Evolutionary conservation across 2,797 vertebrate genomes (phyloP).

Genomic region (Arremon aurantiirostris): DNA sequence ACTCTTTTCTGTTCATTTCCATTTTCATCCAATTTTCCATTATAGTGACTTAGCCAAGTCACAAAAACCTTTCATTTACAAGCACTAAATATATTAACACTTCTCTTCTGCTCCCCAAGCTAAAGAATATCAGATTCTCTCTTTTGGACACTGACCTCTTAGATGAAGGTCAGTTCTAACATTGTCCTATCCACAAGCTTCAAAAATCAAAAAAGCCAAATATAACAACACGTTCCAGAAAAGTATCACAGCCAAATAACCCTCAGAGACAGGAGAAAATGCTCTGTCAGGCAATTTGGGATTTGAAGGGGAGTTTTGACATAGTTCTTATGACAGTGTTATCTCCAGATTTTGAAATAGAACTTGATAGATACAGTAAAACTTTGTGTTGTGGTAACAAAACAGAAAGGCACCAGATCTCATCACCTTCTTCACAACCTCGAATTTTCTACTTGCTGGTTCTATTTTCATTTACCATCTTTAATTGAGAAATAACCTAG

Average conservation of each 20-base stretch:
- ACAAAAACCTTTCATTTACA: neutral
- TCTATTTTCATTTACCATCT: neutral
- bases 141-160: neutral
- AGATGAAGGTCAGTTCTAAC: neutral
- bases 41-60: neutral
- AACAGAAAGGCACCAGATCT: neutral
- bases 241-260: neutral
- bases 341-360: neutral
- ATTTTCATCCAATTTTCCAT: neutral
- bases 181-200: neutral
- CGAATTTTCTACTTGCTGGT: neutral
- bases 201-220: neutral
- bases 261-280: neutral
- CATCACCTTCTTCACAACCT: neutral
- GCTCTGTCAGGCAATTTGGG: neutral
- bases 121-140: neutral
- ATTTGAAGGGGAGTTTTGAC: conserved; percentile 9
- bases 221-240: neutral
- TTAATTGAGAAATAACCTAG: neutral
- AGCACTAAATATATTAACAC: neutral
- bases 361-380: neutral
- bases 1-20: neutral
- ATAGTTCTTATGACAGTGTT: neutral
- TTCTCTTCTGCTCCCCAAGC: neutral
- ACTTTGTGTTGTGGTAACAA: neutral